These are phyloP conservation scores for Zoroaster sp. DNA, from an alignment of 53 echinoderm and acorn worm species.

Conservation along the genomic window DNA sequence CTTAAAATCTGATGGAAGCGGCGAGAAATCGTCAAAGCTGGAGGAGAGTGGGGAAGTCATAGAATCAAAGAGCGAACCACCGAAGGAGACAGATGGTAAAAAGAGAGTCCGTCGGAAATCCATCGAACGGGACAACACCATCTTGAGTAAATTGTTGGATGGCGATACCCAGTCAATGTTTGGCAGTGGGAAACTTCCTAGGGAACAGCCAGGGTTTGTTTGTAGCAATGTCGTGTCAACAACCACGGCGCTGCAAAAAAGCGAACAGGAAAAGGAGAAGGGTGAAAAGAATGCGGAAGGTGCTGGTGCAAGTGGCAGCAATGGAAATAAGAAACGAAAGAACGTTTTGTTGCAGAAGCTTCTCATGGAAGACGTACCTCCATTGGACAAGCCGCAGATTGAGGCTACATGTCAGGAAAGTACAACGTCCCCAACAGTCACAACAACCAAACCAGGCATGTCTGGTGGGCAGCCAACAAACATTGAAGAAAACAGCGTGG, in stretches of 20 bases:
- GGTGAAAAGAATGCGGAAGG: constrained; percentile 32
- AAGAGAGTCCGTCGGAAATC: constrained; percentile 5
- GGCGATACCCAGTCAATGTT: constrained; percentile 81
- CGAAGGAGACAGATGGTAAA: not conserved
- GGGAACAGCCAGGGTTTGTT: constrained; percentile 91
- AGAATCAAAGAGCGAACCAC: not conserved
- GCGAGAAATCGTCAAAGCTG: not conserved
- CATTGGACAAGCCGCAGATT: not conserved
- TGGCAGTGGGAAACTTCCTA: constrained; percentile 86
- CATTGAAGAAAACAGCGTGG: constrained; percentile 39
- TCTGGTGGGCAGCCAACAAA: constrained; percentile 47
- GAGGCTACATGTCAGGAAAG: constrained; percentile 65
- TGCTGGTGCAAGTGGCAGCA: not conserved
- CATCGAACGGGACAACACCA: constrained; percentile 51
- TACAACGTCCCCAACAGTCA: constrained; percentile 77
- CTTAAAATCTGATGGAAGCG: constrained; percentile 1
- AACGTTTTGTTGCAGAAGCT: constrained; percentile 87
- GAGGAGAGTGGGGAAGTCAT: not conserved
- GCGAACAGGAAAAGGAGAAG: constrained; percentile 53
- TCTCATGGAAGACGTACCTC: constrained; percentile 81
- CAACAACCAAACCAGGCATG: constrained; percentile 83
- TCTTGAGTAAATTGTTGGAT: constrained; percentile 71
- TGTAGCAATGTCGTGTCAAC: constrained; percentile 94
- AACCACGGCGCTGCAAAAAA: constrained; percentile 69
- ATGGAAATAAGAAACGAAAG: constrained; percentile 57